Conservation (phyloP, 2,113 vertebrate genomes). For the Nyctereutes procyonoides region DNA sequence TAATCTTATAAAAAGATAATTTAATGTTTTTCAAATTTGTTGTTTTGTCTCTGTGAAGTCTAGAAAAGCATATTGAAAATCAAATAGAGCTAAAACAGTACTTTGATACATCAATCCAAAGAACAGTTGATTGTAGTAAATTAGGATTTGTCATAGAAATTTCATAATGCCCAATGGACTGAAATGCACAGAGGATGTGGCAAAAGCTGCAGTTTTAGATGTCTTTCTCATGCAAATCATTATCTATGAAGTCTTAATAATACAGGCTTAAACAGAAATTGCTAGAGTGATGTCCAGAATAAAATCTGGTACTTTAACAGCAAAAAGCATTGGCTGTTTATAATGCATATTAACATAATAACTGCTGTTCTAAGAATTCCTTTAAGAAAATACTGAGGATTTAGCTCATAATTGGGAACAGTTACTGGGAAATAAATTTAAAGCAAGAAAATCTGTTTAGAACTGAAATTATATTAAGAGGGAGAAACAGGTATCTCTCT, state of each 20-base stretch:
- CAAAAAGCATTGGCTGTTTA: constrained; percentile 46
- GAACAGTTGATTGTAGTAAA: constrained; percentile 56
- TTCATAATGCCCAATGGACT: constrained; percentile 57
- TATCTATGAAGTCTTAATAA: constrained; percentile 57
- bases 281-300: constrained; percentile 62
- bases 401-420: constrained; percentile 54
- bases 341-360: constrained; percentile 52
- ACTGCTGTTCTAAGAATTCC: constrained; percentile 57
- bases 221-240: constrained; percentile 77
- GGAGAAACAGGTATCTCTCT: not conserved
- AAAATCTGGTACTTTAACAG: constrained; percentile 26
- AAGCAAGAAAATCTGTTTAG: constrained; percentile 52
- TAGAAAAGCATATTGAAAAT: constrained; percentile 74
- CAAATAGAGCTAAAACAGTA: constrained; percentile 58
- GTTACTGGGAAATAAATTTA: constrained; percentile 15
- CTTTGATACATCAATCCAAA: constrained; percentile 22
- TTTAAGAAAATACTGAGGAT: constrained; percentile 48
- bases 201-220: constrained; percentile 58
- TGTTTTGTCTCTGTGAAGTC: constrained; percentile 53
- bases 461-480: constrained; percentile 51
- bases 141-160: constrained; percentile 65
- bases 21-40: constrained; percentile 71
- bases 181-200: constrained; percentile 34
- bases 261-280: constrained; percentile 55
- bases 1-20: constrained; percentile 74